Percentiles rank a stretch among this genome's conserved stretches.
Conservation (phyloP, 2,113 vertebrate species). For the Ictalurus furcatus region DNA sequence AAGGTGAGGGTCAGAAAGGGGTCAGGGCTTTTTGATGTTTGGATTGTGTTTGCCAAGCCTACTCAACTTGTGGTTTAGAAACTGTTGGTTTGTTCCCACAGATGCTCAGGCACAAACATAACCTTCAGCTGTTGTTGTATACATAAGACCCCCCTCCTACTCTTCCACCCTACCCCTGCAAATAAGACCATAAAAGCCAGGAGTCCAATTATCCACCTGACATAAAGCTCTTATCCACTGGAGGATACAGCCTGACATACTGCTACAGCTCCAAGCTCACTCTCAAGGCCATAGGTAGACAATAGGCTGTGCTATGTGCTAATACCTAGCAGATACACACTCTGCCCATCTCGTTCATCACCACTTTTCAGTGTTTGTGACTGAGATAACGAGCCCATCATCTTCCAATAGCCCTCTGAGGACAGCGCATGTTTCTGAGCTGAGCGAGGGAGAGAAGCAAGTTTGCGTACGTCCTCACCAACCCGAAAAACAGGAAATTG, state of each 20-base stretch:
- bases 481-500: conserved; percentile 57
- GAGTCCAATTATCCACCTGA: conserved; percentile 57
- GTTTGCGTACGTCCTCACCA: conserved; percentile 50
- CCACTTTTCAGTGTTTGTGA: conserved; percentile 39
- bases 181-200: conserved; percentile 55
- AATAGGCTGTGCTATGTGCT: conserved; percentile 34
- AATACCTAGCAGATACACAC: conserved; percentile 52
- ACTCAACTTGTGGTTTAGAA: conserved; percentile 14
- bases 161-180: conserved; percentile 30
- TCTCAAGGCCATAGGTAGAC: conserved; percentile 51
- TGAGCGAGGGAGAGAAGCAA: conserved; percentile 49
- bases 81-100: conserved; percentile 32
- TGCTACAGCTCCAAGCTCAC: conserved; percentile 40
- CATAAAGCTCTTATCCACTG: conserved; percentile 54
- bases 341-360: conserved; percentile 51
- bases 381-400: conserved; percentile 55
- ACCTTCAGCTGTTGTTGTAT: conserved; percentile 53
- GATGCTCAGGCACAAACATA: conserved; percentile 42
- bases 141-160: conserved; percentile 50
- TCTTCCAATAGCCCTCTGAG: conserved; percentile 50
- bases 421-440: conserved; percentile 51
- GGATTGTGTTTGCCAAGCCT: conserved; percentile 22
- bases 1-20: conserved; percentile 34
- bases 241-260: conserved; percentile 50
- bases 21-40: conserved; percentile 39